Base-by-base conservation (phyloP, 1,140 invertebrate genomes). In the Micrasema minimum region DNA sequence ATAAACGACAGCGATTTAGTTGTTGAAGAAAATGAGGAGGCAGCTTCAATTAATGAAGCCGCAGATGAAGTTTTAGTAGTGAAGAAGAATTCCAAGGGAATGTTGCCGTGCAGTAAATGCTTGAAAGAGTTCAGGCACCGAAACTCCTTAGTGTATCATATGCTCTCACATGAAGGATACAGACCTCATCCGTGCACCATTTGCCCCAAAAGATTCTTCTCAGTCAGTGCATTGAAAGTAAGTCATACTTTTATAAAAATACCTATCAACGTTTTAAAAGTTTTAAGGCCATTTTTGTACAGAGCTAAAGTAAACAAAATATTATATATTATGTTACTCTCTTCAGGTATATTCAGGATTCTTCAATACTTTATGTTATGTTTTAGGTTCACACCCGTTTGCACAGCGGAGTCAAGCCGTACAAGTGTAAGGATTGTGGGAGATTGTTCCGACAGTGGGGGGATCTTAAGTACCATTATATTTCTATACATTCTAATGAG, bases 401-500 rank as follows among this genome's bases (percentile, higher is more conserved):
- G 14, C 92, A 93, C 80, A 91, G 88, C 45, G 92, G 90, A 14
- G 90, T 91, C 38, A 92, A 92, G 72, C 93, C 93, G 0, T 94
- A 92, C 79, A 89, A 91, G 77, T 95, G 93, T 78, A 88, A 91
- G 11, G 87, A 88, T 57, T 95, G 93, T 79, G 91, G 90, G 1
- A 86, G 89, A 12, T 86, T 89, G 76, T 96, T 94, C 77, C 87
- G 93, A 0, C 93, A 94, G 78, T 94, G 92, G 91, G 93, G 95
- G 61, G 93, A 97, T 79, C 84, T 97, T 16, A 96, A 95, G 74
- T 93, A 96, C 76, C 96, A 97, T 80, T 91, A 92, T 71, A 92
- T 90, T 1, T 95, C 93, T 2, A 87, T 95, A 62, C 95, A 97
- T 79, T 93, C 93, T 1, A 88, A 89, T 45, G 83, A 88, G 79